Base-by-base conservation (phyloP, 1,140 invertebrate genomes). In the Platorchestia sp. region DNA sequence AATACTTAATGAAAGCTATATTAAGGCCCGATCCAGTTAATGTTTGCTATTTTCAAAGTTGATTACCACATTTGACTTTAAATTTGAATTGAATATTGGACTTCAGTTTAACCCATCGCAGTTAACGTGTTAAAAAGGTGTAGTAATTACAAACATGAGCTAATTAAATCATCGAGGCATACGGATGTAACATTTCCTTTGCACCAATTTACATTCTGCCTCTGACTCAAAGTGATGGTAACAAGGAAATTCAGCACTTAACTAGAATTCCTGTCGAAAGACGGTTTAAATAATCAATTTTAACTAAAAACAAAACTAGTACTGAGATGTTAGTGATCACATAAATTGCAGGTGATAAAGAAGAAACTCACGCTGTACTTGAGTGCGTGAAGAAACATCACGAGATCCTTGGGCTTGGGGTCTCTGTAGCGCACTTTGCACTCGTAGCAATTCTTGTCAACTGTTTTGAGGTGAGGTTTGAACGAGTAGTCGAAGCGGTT, bases 351-450 rank as follows among this genome's bases (percentile, higher is more conserved):
- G 19, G 47, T 7, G 27, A 75, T 75, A 75, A 36, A 75, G 27
- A 75, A 75, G 59, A 27, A 14, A 96, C 96, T 96, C 97, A 98
- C 98, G 97, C 98, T 98, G 97, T 99, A 99, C 97, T 98, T 98
- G 98, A 99, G 98, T 41, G 99, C 99, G 97, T 99, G 99, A 40
- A 99, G 97, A 97, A 99, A 99, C 98, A 99, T 99, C 95, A 99
- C 98, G 41, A 99, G 97, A 97, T 99, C 98, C 96, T 98, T 98
- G 0, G 99, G 98, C 95, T 98, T 98, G 0, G 99, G 99, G 97
- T 99, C 99, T 95, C 98, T 97, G 97, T 99, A 99, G 95, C 98
- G 98, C 36, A 99, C 98, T 97, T 98, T 98, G 97, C 99, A 99
- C 97, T 99, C 98, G 97, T 98, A 98, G 97, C 99, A 99, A 97